Evolutionary conservation across 2,113 vertebrate species (phyloP), one percentile per base, ranked within the genome.

Genomic region (Phyllopteryx taeniolatus): DNA sequence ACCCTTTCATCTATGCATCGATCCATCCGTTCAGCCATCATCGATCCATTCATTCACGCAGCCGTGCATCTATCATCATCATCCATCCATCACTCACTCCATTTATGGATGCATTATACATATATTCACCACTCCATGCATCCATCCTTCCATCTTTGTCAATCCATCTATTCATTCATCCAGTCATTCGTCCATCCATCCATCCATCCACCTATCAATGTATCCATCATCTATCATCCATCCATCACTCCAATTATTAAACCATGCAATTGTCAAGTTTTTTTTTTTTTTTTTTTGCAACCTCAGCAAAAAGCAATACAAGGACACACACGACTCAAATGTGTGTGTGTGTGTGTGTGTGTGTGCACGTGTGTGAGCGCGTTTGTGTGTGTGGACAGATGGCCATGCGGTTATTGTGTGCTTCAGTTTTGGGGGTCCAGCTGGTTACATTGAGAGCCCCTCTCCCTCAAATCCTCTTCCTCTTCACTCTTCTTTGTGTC

Each of bases 401-500:
- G 59, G 59, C 31, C 59, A 61, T 61, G 59, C 15, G 59, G 31
- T 61, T 61, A 35, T 31, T 4, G 59, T 35, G 59, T 61, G 13
- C 3, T 39, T 33, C 31, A 61, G 15, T 61, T 61, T 61, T 61
- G 59, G 59, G 59, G 59, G 59, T 61, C 59, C 59, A 61, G 59
- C 59, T 61, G 59, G 59, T 61, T 61, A 35, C 31, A 17, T 31
- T 61, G 59, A 33, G 59, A 61, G 59, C 31, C 59, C 59, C 59
- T 61, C 59, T 61, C 59, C 35, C 31, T 61, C 59, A 33, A 61
- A 61, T 22, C 15, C 59, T 61, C 33, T 35, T 61, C 59, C 35
- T 61, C 59, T 61, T 61, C 59, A 35, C 59, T 61, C 31, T 35
- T 61, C 31, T 61, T 61, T 61, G 31, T 61, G 59, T 61, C 31